phyloP scores from a whole-genome alignment of 2,113 vertebrate genomes.

The Cebus imitator region DNA sequence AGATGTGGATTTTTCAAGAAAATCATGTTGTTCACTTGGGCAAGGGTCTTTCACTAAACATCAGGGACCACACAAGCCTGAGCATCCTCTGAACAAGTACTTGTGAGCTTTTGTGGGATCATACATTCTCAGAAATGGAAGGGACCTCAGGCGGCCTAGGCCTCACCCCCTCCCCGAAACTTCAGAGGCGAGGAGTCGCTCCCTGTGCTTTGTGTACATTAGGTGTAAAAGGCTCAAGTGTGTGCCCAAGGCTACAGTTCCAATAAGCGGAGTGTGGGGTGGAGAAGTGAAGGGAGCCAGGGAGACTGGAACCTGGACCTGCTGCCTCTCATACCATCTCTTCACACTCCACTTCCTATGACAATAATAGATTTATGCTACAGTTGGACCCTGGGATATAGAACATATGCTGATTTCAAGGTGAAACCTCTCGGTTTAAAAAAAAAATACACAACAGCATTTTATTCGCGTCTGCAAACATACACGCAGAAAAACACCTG shows the following conservation, averaged over 20 bases:
- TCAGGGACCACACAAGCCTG: neutral
- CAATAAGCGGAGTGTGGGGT: neutral
- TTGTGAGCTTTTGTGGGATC: neutral
- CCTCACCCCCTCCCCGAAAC: neutral
- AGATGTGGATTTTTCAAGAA: neutral
- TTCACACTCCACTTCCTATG: neutral
- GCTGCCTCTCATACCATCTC: too few relatives aligned
- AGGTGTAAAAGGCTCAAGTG: neutral
- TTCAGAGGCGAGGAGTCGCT: neutral
- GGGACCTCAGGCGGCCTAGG: neutral
- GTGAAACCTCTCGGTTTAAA: neutral
- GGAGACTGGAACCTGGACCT: neutral
- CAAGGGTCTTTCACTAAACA: neutral
- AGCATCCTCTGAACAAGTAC: neutral
- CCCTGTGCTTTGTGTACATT: neutral
- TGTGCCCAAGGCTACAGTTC: neutral
- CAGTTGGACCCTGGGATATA: neutral
- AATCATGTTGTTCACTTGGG: neutral
- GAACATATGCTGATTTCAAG: neutral
- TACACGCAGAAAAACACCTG: neutral
- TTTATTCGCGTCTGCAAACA: neutral
- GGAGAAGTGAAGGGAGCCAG: fast-evolving
- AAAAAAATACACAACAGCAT: neutral
- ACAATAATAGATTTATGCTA: neutral
- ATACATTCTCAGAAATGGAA: neutral